A percentile compares a stretch with the other conserved stretches of the same genome.
These are phyloP conservation scores for Aphrophora alni DNA, from an alignment of 2,888 invertebrate species.

Conservation along the genomic window DNA sequence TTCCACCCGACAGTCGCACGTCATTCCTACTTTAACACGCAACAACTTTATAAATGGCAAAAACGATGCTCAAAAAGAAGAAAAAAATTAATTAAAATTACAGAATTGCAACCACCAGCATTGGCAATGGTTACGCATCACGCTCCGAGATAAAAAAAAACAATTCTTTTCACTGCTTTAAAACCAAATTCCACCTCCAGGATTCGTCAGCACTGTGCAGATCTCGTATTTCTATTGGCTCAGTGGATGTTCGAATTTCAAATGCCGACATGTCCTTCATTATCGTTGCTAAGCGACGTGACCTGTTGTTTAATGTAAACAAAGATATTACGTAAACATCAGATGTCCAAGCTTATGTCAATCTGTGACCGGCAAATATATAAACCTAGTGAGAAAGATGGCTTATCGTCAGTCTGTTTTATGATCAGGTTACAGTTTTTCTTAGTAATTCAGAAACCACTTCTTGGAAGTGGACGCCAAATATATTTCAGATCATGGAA, in stretches of 20 bases:
- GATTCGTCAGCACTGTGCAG: not conserved
- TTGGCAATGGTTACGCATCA: not conserved
- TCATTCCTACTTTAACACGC: not conserved
- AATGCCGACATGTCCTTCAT: constrained; percentile 23
- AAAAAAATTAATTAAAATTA: not conserved
- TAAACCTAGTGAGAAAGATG: not conserved
- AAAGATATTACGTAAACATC: constrained; percentile 32
- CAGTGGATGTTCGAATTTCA: not conserved
- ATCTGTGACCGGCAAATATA: not conserved
- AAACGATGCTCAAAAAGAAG: not conserved
- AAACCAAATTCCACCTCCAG: not conserved
- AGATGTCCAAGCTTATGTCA: constrained; percentile 9
- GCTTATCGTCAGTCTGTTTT: not conserved
- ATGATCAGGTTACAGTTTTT: not conserved
- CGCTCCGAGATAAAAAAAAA: not conserved
- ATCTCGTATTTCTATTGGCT: constrained; percentile 2
- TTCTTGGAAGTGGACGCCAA: too few species aligned
- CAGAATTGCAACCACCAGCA: not conserved
- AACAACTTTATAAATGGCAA: not conserved
- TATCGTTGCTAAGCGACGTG: constrained; percentile 31
- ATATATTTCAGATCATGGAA: too few species aligned
- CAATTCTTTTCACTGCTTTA: not conserved
- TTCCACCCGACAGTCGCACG: not conserved
- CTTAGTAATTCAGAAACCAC: not conserved
- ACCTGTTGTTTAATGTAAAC: constrained; percentile 32